These are phyloP conservation scores for Parazoanthus darwini DNA, from an alignment of 92 coral and sea anemone genomes.

Conservation along the genomic window DNA sequence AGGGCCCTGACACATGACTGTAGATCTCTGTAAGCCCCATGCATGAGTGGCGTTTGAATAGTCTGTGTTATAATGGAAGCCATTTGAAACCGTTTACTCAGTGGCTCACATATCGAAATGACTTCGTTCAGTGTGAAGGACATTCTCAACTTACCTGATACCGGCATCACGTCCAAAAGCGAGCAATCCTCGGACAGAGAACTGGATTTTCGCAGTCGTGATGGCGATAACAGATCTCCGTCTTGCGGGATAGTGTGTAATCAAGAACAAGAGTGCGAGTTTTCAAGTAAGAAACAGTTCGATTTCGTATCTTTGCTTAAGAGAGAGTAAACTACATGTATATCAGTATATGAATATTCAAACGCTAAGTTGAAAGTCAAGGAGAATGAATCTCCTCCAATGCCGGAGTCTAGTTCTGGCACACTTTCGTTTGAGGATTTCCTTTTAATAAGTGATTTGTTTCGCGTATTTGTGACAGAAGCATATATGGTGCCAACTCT, in stretches of 20 bases:
- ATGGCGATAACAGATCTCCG: slow-evolving; percentile 77
- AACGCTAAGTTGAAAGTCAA: slow-evolving; percentile 19
- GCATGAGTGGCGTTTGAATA: slow-evolving; percentile 76
- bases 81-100: slow-evolving; percentile 73
- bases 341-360: slow-evolving; percentile 31
- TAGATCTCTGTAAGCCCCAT: slow-evolving; percentile 64
- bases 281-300: slow-evolving; percentile 82
- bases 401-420: neutral
- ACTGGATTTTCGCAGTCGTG: slow-evolving; percentile 68
- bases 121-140: slow-evolving; percentile 98
- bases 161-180: slow-evolving; percentile 67
- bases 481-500: neutral
- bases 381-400: neutral
- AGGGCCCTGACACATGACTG: slow-evolving; percentile 78
- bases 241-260: slow-evolving; percentile 82
- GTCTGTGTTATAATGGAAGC: slow-evolving; percentile 74
- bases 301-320: slow-evolving; percentile 93
- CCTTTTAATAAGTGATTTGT: neutral
- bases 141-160: slow-evolving; percentile 88
- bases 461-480: slow-evolving; percentile 12
- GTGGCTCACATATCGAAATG: slow-evolving; percentile 70
- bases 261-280: slow-evolving; percentile 83
- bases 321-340: slow-evolving; percentile 60
- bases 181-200: slow-evolving; percentile 75
- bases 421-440: neutral